phyloP scores from a whole-genome alignment of 2,113 vertebrate species.

The Rhodinocichla rosea region DNA sequence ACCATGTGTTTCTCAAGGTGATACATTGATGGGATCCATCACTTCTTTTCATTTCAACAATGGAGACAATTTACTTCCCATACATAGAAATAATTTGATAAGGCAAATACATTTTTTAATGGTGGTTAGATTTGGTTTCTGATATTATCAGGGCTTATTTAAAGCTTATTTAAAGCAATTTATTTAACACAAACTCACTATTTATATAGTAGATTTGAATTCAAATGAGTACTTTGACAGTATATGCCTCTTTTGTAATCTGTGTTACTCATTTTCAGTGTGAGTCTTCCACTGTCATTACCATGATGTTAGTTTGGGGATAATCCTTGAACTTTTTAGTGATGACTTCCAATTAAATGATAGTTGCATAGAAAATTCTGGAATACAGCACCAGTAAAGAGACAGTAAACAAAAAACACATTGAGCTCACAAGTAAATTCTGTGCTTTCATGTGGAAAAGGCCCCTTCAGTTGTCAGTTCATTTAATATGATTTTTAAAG shows the following conservation, averaged over 20 bases:
- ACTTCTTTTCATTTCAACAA: not conserved
- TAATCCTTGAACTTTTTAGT: not conserved
- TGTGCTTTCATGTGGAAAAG: not conserved
- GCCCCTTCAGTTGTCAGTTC: not conserved
- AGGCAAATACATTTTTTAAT: not conserved
- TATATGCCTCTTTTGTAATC: not conserved
- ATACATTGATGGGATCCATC: not conserved
- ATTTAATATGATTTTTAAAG: not conserved
- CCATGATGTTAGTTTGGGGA: not conserved
- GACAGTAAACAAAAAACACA: not conserved
- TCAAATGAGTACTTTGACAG: not conserved
- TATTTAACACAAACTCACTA: not conserved
- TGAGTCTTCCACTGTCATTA: not conserved
- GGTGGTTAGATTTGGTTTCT: not conserved
- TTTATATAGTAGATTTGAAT: not conserved
- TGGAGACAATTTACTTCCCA: not conserved
- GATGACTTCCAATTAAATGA: not conserved
- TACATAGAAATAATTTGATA: not conserved
- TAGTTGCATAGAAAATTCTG: not conserved
- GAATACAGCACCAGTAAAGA: not conserved
- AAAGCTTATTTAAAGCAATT: not conserved
- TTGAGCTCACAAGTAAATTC: not conserved
- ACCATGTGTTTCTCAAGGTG: not conserved
- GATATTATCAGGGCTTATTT: not conserved
- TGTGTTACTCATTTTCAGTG: not conserved